Conservation (phyloP, 2,113 vertebrate species). For the Hippocampus mohnikei region DNA sequence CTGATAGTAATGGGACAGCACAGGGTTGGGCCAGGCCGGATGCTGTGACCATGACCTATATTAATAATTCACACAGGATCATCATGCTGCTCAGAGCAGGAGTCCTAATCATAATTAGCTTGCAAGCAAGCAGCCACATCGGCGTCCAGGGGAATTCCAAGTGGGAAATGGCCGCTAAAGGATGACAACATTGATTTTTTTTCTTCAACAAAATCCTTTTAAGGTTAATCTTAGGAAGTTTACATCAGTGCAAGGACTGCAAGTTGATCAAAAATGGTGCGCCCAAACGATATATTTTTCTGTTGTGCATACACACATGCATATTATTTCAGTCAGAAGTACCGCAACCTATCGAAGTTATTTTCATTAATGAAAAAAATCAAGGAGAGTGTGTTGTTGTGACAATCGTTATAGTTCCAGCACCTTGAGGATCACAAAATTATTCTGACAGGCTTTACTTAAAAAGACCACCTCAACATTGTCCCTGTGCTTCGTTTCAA, state of each 20-base stretch:
- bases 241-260: background rate
- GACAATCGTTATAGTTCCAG: too few species aligned
- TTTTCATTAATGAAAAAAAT: too few species aligned
- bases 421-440: too few species aligned
- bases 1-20: constrained; percentile 45
- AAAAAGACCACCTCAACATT: too few species aligned
- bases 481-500: too few species aligned
- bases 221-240: too few species aligned
- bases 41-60: constrained; percentile 69
- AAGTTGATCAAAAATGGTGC: background rate
- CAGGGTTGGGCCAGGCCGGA: constrained; percentile 51
- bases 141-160: constrained; percentile 32
- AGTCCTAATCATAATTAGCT: constrained; percentile 53
- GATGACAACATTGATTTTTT: background rate
- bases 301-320: background rate
- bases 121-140: constrained; percentile 38
- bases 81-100: constrained; percentile 41
- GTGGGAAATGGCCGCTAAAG: background rate
- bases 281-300: background rate
- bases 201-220: background rate
- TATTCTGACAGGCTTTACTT: too few species aligned
- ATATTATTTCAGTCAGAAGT: background rate
- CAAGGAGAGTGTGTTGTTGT: too few species aligned
- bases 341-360: too few species aligned
- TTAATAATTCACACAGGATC: constrained; percentile 68